A percentile compares a stretch with the other conserved stretches of the same genome.
Conservation (phyloP, 1,140 invertebrate genomes). For the Carcinoscorpius rotundicauda region DNA sequence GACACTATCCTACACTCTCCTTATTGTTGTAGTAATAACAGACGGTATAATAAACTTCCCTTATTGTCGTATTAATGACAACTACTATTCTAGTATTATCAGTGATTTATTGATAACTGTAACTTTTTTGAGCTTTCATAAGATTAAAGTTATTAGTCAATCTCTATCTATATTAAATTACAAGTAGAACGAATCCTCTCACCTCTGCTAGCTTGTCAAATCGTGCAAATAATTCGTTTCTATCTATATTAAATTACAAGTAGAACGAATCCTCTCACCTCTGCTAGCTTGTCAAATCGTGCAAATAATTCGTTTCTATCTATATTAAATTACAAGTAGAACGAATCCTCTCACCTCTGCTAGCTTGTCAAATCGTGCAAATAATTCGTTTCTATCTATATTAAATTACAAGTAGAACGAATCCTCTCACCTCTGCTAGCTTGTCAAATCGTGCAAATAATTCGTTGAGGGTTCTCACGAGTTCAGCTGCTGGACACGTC, state of each 20-base stretch:
- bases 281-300: conserved; percentile 78
- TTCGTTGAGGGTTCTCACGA: conserved; percentile 88
- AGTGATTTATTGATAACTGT: too few species aligned
- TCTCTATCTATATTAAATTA: too few species aligned
- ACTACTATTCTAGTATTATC: too few species aligned
- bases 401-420: too few species aligned
- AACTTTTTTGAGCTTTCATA: too few species aligned
- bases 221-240: conserved; percentile 85
- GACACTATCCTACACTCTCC: too few species aligned
- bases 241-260: too few species aligned
- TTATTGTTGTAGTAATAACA: too few species aligned
- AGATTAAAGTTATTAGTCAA: too few species aligned
- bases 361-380: conserved; percentile 82
- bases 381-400: conserved; percentile 57
- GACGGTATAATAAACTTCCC: too few species aligned
- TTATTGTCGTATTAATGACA: too few species aligned
- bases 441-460: conserved; percentile 86
- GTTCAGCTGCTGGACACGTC: conserved; percentile 80
- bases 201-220: conserved; percentile 84
- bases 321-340: too few species aligned
- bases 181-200: conserved; percentile 25
- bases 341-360: conserved; percentile 51
- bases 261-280: conserved; percentile 42
- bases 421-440: conserved; percentile 58
- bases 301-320: conserved; percentile 92